These are phyloP conservation scores for Oscheius myriophilus DNA, from an alignment of 2,888 invertebrate genomes.

Conservation along the genomic window DNA sequence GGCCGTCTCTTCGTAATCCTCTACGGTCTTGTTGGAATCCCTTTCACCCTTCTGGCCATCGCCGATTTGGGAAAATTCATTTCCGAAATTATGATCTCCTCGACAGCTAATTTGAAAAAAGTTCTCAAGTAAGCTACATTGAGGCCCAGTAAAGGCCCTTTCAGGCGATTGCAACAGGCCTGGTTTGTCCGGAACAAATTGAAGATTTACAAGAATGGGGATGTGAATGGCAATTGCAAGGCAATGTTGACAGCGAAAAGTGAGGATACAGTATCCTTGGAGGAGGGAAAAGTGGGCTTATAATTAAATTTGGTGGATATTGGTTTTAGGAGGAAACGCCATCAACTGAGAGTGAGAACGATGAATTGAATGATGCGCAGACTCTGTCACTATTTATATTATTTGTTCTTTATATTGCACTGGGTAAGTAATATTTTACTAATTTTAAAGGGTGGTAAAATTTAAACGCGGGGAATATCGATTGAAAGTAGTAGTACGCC, in stretches of 20 bases:
- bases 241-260: constrained; percentile 27
- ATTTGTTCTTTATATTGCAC: constrained; percentile 61
- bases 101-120: constrained; percentile 37
- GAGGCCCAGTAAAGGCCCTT: constrained; percentile 23
- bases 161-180: constrained; percentile 15
- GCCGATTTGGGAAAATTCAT: constrained; percentile 69
- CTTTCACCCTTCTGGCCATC: constrained; percentile 67
- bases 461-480: no score
- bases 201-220: constrained; percentile 29
- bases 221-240: constrained; percentile 31
- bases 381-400: constrained; percentile 58
- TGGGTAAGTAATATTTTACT: constrained; percentile 29
- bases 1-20: constrained; percentile 66
- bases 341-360: constrained; percentile 20
- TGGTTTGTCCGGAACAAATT: constrained; percentile 22
- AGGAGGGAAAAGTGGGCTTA: constrained; percentile 33
- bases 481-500: no score
- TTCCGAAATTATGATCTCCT: constrained; percentile 59
- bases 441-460: no score
- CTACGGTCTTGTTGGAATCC: constrained; percentile 67
- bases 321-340: constrained; percentile 11
- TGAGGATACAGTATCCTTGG: constrained; percentile 41
- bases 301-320: background rate
- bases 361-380: constrained; percentile 40
- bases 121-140: constrained; percentile 33